A percentile compares a stretch with the other conserved stretches of the same genome.
These are phyloP conservation scores for Nothocercus nigrocapillus DNA, from an alignment of 2,113 vertebrate species.

Conservation along the genomic window DNA sequence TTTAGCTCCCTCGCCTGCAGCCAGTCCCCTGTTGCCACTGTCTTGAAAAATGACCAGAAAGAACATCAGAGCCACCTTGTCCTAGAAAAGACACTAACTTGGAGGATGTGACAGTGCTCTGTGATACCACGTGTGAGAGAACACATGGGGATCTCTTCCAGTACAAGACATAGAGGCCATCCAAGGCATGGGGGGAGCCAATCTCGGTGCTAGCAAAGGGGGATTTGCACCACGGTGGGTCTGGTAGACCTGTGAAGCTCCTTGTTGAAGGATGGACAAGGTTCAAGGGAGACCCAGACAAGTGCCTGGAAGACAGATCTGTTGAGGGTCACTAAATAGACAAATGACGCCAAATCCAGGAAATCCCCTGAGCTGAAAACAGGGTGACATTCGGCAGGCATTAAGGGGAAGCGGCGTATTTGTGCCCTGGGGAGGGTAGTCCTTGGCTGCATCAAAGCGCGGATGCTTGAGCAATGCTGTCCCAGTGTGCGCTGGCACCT, in stretches of 20 bases:
- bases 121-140: neutral
- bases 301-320: neutral
- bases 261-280: neutral
- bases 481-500: neutral
- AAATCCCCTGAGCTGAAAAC: neutral
- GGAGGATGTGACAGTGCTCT: fast-evolving
- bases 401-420: neutral
- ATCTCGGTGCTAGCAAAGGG: neutral
- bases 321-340: neutral
- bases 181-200: neutral
- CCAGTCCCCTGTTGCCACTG: neutral
- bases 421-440: neutral
- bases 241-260: neutral
- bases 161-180: neutral
- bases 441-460: neutral
- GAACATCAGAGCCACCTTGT: neutral
- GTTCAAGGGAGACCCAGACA: neutral
- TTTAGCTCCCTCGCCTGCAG: neutral
- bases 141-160: neutral
- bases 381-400: neutral
- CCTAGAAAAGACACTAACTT: neutral
- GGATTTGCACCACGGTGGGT: neutral
- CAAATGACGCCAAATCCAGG: neutral
- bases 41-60: neutral
- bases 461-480: neutral